Evolutionary conservation across 2,888 invertebrate species (phyloP).

Genomic region (Spilarctia lutea): DNA sequence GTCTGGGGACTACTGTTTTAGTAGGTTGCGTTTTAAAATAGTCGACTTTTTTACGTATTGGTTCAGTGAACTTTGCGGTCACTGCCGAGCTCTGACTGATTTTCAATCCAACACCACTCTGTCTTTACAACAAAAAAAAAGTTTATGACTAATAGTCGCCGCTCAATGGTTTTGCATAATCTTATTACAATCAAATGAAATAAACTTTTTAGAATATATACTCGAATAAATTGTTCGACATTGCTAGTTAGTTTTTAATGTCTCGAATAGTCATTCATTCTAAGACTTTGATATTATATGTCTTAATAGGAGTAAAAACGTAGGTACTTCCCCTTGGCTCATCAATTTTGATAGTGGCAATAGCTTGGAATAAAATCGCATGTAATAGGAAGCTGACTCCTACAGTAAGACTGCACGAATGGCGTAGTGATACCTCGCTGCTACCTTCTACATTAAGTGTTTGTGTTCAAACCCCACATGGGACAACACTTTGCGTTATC

Average conservation of each 20-base stretch:
- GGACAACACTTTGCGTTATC: too few species aligned
- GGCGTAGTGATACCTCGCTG: too few species aligned
- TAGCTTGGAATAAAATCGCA: background rate
- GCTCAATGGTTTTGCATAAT: background rate
- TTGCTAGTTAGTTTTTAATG: background rate
- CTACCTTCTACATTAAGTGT: too few species aligned
- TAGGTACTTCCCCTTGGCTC: background rate
- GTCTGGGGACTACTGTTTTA: constrained; percentile 22
- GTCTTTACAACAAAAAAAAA: constrained; percentile 41
- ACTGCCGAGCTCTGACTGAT: constrained; percentile 57
- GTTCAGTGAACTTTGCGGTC: constrained; percentile 74
- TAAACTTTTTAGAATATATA: background rate
- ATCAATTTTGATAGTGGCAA: background rate
- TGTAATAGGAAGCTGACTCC: background rate
- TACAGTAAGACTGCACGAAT: background rate
- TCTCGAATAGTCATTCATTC: background rate
- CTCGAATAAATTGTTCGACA: background rate
- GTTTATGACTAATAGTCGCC: background rate
- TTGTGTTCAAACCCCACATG: too few species aligned
- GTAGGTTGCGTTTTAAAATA: constrained; percentile 54
- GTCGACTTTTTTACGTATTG: constrained; percentile 56
- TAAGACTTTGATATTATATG: background rate
- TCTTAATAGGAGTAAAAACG: background rate
- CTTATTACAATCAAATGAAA: constrained; percentile 1
- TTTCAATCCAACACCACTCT: constrained; percentile 51